Conservation (phyloP, 1,140 invertebrate species). For the Drosophila sp. region DNA sequence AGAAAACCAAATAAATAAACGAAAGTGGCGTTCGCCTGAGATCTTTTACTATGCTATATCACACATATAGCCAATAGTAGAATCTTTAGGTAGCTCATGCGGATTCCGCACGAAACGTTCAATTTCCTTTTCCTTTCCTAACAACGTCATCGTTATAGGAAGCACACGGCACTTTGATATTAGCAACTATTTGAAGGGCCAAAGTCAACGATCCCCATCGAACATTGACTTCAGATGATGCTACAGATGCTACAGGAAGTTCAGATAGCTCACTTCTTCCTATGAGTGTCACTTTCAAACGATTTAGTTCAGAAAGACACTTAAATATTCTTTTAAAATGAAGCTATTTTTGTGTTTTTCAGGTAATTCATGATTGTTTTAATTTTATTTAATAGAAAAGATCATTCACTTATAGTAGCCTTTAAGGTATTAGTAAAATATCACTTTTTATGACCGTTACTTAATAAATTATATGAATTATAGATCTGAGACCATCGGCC, state of each 20-base stretch:
- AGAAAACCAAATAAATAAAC: conserved; percentile 10
- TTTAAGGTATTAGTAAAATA: too few relatives aligned
- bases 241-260: neutral
- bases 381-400: too few relatives aligned
- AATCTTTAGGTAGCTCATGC: neutral
- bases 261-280: neutral
- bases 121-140: conserved; percentile 2
- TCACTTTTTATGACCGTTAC: too few relatives aligned
- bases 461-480: too few relatives aligned
- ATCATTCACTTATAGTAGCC: too few relatives aligned
- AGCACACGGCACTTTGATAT: conserved; percentile 42
- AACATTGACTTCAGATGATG: conserved; percentile 34
- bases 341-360: too few relatives aligned
- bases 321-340: too few relatives aligned
- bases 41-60: conserved; percentile 38
- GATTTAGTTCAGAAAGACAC: too few relatives aligned
- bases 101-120: neutral
- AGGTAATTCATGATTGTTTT: too few relatives aligned
- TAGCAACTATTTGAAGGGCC: conserved; percentile 59
- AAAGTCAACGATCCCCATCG: conserved; percentile 63
- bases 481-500: too few relatives aligned
- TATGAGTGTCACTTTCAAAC: neutral
- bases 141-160: conserved; percentile 4
- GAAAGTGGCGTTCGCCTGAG: conserved; percentile 30
- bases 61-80: conserved; percentile 44